Percentiles rank a stretch among this genome's conserved stretches.
phyloP scores from a whole-genome alignment of 2,797 vertebrate genomes.

The Neopelma chrysocephalum region DNA sequence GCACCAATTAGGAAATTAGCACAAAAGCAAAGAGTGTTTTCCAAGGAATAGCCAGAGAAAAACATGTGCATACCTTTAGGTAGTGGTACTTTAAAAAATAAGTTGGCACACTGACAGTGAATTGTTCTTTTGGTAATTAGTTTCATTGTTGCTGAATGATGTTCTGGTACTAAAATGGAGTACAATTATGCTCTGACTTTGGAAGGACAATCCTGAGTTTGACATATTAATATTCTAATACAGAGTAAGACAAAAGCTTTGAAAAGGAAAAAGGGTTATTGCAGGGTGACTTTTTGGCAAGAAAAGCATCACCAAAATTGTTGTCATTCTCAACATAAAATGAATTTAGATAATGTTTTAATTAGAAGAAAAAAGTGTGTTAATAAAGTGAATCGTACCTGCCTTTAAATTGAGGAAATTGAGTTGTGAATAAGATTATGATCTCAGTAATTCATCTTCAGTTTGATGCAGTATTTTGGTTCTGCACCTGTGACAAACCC shows the following conservation, averaged over 20 bases:
- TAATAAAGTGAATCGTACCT: not conserved
- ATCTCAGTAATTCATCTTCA: not conserved
- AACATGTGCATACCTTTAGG: not conserved
- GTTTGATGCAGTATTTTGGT: not conserved
- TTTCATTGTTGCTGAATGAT: not conserved
- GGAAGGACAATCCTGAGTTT: not conserved
- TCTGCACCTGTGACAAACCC: not conserved
- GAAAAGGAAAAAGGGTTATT: not conserved
- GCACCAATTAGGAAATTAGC: not conserved
- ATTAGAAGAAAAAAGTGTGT: not conserved
- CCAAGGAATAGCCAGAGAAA: not conserved
- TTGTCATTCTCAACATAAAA: not conserved
- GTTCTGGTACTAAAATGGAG: not conserved
- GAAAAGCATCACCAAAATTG: not conserved
- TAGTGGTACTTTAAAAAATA: not conserved
- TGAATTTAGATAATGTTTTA: not conserved
- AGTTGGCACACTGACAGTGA: not conserved
- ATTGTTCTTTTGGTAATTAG: not conserved
- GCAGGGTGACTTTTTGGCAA: not conserved
- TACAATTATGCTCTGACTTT: not conserved
- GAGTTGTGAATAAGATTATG: not conserved
- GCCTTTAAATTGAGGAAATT: not conserved
- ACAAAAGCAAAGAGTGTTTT: not conserved
- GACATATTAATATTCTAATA: not conserved
- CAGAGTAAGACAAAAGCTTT: not conserved